Percentiles rank a stretch among this genome's conserved stretches.
phyloP scores from a whole-genome alignment of 2,113 vertebrate genomes.

The Brienomyrus longianalis region DNA sequence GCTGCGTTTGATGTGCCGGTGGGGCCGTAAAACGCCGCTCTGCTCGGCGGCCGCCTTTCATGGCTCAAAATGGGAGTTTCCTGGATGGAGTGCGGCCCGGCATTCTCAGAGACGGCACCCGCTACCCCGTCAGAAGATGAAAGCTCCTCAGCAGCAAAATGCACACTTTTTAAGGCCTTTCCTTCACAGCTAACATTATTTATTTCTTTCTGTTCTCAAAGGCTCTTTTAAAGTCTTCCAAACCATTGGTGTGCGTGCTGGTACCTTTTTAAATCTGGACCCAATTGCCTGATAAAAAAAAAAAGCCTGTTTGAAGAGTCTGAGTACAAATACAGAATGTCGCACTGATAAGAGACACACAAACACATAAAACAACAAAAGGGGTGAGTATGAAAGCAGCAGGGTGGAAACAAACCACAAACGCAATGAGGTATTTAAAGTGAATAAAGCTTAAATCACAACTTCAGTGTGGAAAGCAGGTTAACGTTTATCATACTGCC shows the following conservation, averaged over 20 bases:
- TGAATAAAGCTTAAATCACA: background rate
- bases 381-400: background rate
- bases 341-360: conserved; percentile 12
- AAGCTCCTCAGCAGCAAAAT: conserved; percentile 2
- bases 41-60: conserved; percentile 6
- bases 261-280: conserved; percentile 21
- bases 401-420: background rate
- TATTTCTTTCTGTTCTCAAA: conserved; percentile 21
- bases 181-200: conserved; percentile 18
- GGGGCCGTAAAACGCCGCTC: background rate
- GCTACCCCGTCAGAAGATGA: conserved; percentile 19
- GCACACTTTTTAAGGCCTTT: conserved; percentile 17
- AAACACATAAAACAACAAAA: background rate
- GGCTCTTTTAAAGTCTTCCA: conserved; percentile 19
- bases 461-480: background rate
- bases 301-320: conserved; percentile 22
- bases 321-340: conserved; percentile 8
- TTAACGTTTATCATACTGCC: background rate
- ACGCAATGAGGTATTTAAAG: background rate
- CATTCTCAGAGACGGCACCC: conserved; percentile 19
- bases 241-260: conserved; percentile 13
- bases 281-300: conserved; percentile 9
- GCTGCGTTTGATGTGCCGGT: background rate
- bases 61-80: conserved; percentile 6
- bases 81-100: background rate